A percentile compares a stretch with the other conserved stretches of the same genome.
These are phyloP conservation scores for Parus major DNA, from an alignment of 2,113 vertebrate species.

Conservation along the genomic window DNA sequence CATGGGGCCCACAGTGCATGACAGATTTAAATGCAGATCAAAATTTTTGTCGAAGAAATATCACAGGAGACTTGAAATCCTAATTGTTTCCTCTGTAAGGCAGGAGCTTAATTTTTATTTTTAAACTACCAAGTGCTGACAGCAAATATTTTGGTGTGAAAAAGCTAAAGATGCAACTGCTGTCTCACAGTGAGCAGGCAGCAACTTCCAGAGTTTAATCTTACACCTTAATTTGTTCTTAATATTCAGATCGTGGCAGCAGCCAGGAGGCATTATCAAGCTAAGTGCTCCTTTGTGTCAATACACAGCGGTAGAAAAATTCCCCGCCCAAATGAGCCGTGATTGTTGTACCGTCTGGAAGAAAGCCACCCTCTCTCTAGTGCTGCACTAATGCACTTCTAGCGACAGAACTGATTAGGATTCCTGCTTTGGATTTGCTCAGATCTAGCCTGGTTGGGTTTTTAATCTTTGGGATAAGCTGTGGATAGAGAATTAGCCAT, in stretches of 20 bases:
- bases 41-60: neutral
- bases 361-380: neutral
- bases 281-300: constrained; percentile 60
- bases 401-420: constrained; percentile 27
- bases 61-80: neutral
- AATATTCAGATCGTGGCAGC: constrained; percentile 24
- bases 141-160: constrained; percentile 12
- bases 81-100: neutral
- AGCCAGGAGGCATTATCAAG: constrained; percentile 40
- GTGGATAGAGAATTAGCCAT: constrained; percentile 7
- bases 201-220: constrained; percentile 28
- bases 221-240: constrained; percentile 48
- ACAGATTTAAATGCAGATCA: constrained; percentile 26
- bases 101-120: constrained; percentile 14
- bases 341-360: constrained; percentile 46
- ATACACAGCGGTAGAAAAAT: constrained; percentile 31
- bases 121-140: neutral
- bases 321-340: constrained; percentile 30
- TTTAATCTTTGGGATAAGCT: constrained; percentile 59
- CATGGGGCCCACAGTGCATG: neutral
- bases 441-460: neutral
- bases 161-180: constrained; percentile 18
- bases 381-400: constrained; percentile 1
- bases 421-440: constrained; percentile 46
- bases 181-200: constrained; percentile 1